Evolutionary conservation across 2,888 invertebrate species (phyloP).

Genomic region (Lasius fuliginosus): DNA sequence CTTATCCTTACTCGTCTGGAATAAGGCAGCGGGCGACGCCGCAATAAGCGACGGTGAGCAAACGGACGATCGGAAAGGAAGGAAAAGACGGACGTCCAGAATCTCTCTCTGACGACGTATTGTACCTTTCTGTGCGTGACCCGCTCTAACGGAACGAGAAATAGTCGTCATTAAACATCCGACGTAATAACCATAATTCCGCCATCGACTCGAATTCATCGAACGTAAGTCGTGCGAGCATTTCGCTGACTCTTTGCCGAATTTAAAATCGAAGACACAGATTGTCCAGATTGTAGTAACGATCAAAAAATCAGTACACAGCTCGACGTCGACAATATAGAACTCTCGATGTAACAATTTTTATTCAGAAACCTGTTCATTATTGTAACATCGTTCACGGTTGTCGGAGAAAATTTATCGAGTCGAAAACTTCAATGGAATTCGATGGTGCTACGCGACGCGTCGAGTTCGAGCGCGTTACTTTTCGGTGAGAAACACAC

Average conservation of each 20-base stretch:
- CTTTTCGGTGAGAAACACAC: conserved; percentile 21
- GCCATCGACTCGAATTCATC: conserved; percentile 24
- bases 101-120: conserved; percentile 69
- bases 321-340: not conserved
- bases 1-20: conserved; percentile 83
- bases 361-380: not conserved
- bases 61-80: conserved; percentile 61
- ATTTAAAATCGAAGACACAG: conserved; percentile 19
- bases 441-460: not conserved
- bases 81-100: conserved; percentile 61
- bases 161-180: conserved; percentile 67
- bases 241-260: not conserved
- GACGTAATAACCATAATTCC: conserved; percentile 55
- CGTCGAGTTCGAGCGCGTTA: conserved; percentile 36
- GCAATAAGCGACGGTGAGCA: conserved; percentile 67
- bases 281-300: not conserved
- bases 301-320: not conserved
- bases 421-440: not conserved
- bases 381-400: not conserved
- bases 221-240: conserved; percentile 40
- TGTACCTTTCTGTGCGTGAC: conserved; percentile 53
- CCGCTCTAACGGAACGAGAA: conserved; percentile 15
- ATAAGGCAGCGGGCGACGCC: conserved; percentile 79
- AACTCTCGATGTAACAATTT: not conserved
- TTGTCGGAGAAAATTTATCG: conserved; percentile 10